phyloP scores from a whole-genome alignment of 2,888 invertebrate genomes.

The Venusia cambrica region DNA sequence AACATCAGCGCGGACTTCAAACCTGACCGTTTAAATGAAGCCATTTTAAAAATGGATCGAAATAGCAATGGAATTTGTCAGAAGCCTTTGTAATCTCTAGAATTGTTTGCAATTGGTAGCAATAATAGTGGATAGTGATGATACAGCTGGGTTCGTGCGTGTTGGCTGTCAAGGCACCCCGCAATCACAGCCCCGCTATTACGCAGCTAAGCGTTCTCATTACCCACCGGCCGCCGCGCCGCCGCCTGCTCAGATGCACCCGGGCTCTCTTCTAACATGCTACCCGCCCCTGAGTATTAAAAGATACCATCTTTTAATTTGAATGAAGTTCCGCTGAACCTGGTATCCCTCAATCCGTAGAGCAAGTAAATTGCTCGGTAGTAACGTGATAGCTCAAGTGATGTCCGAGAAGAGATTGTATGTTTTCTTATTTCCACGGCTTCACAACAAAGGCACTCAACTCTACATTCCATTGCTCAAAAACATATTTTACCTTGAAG shows the following conservation, averaged over 20 bases:
- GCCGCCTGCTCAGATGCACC: constrained; percentile 46
- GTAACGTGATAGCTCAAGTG: constrained; percentile 18
- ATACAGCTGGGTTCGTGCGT: constrained; percentile 47
- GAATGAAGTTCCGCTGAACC: constrained; percentile 33
- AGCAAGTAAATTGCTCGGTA: constrained; percentile 26
- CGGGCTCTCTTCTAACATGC: constrained; percentile 33
- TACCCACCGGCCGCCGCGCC: constrained; percentile 42
- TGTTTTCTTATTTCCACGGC: too few species aligned
- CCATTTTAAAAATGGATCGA: neutral
- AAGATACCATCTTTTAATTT: constrained; percentile 55
- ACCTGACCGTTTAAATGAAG: neutral
- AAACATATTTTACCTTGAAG: too few species aligned
- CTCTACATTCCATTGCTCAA: too few species aligned
- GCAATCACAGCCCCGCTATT: constrained; percentile 60
- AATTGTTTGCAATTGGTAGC: constrained; percentile 42
- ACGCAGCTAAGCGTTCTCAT: constrained; percentile 62
- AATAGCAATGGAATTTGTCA: constrained; percentile 3
- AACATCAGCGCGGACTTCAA: too few species aligned
- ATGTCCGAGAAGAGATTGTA: constrained; percentile 7
- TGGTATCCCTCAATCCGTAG: constrained; percentile 23
- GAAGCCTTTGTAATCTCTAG: constrained; percentile 32
- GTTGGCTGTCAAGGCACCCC: constrained; percentile 47
- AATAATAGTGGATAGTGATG: constrained; percentile 50
- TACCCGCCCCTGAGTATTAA: constrained; percentile 44
- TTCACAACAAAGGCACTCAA: too few species aligned